Base-by-base conservation (phyloP, 37 sponge, comb jelly and placozoan genomes). In the Hormiphora californensis region DNA sequence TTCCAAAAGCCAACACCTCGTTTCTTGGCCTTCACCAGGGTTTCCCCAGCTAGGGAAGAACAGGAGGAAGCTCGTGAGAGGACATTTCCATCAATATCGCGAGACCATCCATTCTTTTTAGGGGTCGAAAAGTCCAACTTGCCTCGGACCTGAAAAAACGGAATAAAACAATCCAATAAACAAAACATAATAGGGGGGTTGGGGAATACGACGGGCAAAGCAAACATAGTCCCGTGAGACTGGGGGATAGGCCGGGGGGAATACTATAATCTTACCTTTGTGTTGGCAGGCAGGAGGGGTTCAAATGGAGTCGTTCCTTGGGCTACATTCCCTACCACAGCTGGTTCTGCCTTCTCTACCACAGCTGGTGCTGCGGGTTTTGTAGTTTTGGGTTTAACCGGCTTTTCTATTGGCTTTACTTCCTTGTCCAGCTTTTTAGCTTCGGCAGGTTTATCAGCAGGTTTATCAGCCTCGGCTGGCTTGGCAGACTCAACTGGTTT, bases 41-140 rank as follows among this genome's bases (percentile, higher is more conserved):
- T 73, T 43, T 43, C 81, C 12, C 81, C 43, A 15, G 81, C 81
- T 33, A 73, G 44, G 0, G 81, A 73, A 8, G 81, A 43, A 19
- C 81, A 73, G 81, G 81, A 73, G 7, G 81, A 73, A 0, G 81
- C 81, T 28, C 81, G 81, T 8, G 81, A 73, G 1, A 73, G 81
- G 22, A 73, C 81, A 1, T 43, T 43, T 11, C 12, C 23, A 28
- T 73, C 81, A 43, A 73, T n/a, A 46, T 73, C 81, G 5, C 43
- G 40, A 8, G 81, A 43, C 81, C 81, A 73, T 1, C 46, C 46
- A 23, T 73, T 40, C 38, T 65, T 65, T 4, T 23, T 7, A 3
- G 81, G 81, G 22, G 81, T 40, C 3, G 81, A 32, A 36, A 73
- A 73, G 22, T 73, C 81, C 81, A 73, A 46, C 44, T 73, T 73